Evolutionary conservation across 1,140 invertebrate genomes (phyloP).

Genomic region (Drosophila kanapiae): DNA sequence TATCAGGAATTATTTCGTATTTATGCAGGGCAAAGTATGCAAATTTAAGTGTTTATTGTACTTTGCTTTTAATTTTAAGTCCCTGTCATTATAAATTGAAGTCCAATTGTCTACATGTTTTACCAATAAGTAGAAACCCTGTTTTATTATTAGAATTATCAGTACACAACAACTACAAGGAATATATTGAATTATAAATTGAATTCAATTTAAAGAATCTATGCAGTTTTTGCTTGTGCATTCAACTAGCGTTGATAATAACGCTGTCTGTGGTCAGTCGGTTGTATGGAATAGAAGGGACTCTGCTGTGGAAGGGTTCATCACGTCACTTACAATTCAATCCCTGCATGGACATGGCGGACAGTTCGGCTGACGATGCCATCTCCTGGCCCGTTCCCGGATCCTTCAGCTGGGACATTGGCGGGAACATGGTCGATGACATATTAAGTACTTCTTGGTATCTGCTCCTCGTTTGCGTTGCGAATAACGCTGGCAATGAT

Average conservation of each 20-base stretch:
- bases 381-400: constrained; percentile 28
- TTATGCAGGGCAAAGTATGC: not conserved
- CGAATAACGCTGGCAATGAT: constrained; percentile 77
- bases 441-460: constrained; percentile 85
- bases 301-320: constrained; percentile 41
- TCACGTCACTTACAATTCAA: constrained; percentile 84
- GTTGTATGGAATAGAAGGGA: constrained; percentile 8
- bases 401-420: constrained; percentile 60
- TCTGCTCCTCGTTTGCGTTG: constrained; percentile 81
- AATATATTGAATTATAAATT: too few relatives aligned
- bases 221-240: not conserved
- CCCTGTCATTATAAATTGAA: not conserved
- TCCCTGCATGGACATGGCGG: constrained; percentile 81
- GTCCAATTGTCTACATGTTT: not conserved
- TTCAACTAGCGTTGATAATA: constrained; percentile 42
- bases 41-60: not conserved
- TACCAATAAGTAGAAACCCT: not conserved
- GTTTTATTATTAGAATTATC: too few relatives aligned
- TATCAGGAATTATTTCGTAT: too few relatives aligned
- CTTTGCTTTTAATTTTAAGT: too few relatives aligned
- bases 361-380: constrained; percentile 63
- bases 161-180: not conserved
- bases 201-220: too few relatives aligned
- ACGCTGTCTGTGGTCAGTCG: constrained; percentile 40
- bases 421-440: constrained; percentile 85